These are phyloP conservation scores for Tinea pellionella DNA, from an alignment of 2,888 invertebrate species.

Conservation along the genomic window DNA sequence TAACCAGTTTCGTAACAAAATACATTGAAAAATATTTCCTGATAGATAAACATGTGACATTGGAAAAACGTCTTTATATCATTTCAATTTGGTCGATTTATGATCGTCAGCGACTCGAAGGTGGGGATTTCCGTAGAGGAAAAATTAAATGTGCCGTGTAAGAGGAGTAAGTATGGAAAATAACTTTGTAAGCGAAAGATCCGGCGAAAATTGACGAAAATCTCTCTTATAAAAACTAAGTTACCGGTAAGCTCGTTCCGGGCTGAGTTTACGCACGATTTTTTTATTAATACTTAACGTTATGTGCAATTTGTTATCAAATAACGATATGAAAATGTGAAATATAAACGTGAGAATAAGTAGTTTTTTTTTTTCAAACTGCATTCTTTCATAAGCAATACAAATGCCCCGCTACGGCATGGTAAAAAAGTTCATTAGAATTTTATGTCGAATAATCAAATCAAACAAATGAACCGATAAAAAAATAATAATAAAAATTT, in stretches of 20 bases:
- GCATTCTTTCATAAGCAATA: too few species aligned
- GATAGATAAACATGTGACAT: not conserved
- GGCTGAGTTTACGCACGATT: conserved; percentile 18
- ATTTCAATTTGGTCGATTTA: not conserved
- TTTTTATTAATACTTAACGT: conserved; percentile 16
- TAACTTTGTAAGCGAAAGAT: conserved; percentile 4
- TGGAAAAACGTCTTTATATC: not conserved
- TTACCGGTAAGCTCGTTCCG: conserved; percentile 17
- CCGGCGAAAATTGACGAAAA: conserved; percentile 16
- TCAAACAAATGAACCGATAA: too few species aligned
- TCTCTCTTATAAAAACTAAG: conserved; percentile 17
- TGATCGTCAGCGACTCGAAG: not conserved
- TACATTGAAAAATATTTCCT: not conserved
- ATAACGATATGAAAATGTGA: conserved; percentile 34
- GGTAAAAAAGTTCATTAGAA: too few species aligned
- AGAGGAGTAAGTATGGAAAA: conserved; percentile 8
- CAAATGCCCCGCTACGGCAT: too few species aligned
- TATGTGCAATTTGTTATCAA: conserved; percentile 19
- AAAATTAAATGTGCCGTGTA: conserved; percentile 11
- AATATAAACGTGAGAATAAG: too few species aligned
- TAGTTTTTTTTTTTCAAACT: conserved; percentile 15
- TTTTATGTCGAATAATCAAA: too few species aligned
- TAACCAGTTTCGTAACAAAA: not conserved
- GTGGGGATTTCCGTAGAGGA: conserved; percentile 1
- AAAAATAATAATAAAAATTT: too few species aligned